Conservation (phyloP, 92 coral and sea anemone species). For the Epizoanthus fatuus region DNA sequence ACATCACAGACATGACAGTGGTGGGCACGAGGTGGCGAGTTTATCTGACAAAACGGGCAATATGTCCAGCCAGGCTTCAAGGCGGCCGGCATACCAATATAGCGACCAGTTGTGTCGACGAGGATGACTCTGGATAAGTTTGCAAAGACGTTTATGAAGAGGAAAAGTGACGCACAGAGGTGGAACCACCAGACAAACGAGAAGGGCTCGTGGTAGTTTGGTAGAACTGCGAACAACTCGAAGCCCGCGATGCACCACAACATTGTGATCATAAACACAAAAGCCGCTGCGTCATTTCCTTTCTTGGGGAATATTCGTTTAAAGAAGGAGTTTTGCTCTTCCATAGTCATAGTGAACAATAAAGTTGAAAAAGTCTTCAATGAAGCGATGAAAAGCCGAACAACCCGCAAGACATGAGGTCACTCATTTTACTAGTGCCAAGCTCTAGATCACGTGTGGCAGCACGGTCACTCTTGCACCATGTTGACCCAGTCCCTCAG, state of each 20-base stretch:
- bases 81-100: slow-evolving; percentile 89
- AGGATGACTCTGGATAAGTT: slow-evolving; percentile 87
- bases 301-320: slow-evolving; percentile 78
- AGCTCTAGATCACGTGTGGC: too few relatives aligned
- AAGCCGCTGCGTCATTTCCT: slow-evolving; percentile 88
- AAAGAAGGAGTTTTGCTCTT: slow-evolving; percentile 37
- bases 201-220: slow-evolving; percentile 85
- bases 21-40: slow-evolving; percentile 91
- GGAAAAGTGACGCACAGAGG: slow-evolving; percentile 79
- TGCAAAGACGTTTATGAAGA: slow-evolving; percentile 93
- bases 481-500: too few relatives aligned
- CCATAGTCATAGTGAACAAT: slow-evolving; percentile 16
- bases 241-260: slow-evolving; percentile 83
- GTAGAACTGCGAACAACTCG: slow-evolving; percentile 89
- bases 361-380: too few relatives aligned
- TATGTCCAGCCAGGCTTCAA: slow-evolving; percentile 97
- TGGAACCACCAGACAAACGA: slow-evolving; percentile 83
- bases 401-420: too few relatives aligned
- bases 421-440: too few relatives aligned
- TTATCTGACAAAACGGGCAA: slow-evolving; percentile 95
- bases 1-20: slow-evolving; percentile 95
- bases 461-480: too few relatives aligned
- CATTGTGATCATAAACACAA: slow-evolving; percentile 82
- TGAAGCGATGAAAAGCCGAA: too few relatives aligned
- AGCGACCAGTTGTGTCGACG: slow-evolving; percentile 90